Conservation (phyloP, 1,140 invertebrate genomes). For the Aphaenogaster rudis region DNA sequence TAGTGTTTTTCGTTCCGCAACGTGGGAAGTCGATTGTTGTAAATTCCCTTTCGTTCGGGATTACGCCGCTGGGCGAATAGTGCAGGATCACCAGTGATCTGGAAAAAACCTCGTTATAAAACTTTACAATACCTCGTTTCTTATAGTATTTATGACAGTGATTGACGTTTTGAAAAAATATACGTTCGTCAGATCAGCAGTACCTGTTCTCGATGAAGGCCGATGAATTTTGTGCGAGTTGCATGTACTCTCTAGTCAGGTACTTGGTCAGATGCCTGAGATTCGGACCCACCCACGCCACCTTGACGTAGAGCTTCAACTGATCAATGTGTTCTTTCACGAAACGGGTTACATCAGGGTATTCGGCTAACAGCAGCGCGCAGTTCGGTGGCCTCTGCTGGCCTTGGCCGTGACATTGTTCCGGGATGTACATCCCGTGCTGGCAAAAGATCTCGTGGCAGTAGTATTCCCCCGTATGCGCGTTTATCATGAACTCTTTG, state of each 20-base stretch:
- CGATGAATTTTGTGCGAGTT: slow-evolving; percentile 51
- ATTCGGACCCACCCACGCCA: slow-evolving; percentile 90
- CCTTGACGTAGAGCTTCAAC: slow-evolving; percentile 87
- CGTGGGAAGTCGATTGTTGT: slow-evolving; percentile 87
- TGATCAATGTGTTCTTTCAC: slow-evolving; percentile 88
- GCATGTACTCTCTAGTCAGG: slow-evolving; percentile 82
- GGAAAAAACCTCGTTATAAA: slow-evolving; percentile 1
- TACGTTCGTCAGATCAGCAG: not conserved
- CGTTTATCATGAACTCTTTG: slow-evolving; percentile 69
- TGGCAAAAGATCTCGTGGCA: slow-evolving; percentile 87
- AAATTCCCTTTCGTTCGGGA: slow-evolving; percentile 87
- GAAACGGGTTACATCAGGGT: slow-evolving; percentile 86
- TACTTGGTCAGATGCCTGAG: slow-evolving; percentile 86
- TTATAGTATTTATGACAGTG: not conserved
- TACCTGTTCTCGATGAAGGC: slow-evolving; percentile 39
- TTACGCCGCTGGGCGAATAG: slow-evolving; percentile 90
- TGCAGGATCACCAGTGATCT: slow-evolving; percentile 89
- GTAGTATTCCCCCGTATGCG: slow-evolving; percentile 76
- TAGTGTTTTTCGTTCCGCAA: slow-evolving; percentile 85
- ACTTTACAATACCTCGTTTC: not conserved
- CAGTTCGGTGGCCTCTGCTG: slow-evolving; percentile 82
- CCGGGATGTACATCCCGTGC: slow-evolving; percentile 88
- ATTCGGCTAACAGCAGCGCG: slow-evolving; percentile 88
- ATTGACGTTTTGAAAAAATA: not conserved
- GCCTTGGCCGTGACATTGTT: slow-evolving; percentile 84